Evolutionary conservation across 2,797 vertebrate genomes (phyloP), one percentile per base, ranked within the genome.

Genomic region (Pempheris klunzingeri): DNA sequence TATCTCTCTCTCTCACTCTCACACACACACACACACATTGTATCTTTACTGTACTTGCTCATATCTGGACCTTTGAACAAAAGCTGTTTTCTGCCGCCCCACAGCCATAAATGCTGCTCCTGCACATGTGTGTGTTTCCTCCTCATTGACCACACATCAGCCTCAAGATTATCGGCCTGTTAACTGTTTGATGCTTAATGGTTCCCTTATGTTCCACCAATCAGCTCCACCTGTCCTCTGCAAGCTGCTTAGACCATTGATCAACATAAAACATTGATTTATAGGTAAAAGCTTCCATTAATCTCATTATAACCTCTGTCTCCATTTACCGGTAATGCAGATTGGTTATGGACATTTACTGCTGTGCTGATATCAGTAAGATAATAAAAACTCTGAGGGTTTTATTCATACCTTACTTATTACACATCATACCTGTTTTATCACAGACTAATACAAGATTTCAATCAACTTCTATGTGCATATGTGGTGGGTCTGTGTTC

Each of bases 121-220:
- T 74, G 55, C 74, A 12, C 32, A n/a, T 46, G 63, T 18, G 36
- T 47, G 34, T 44, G 53, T 79, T 80, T 76, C 62, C 78, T 81
- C 71, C 64, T 80, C 82, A 67, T 30, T 87, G 86, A 88, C 77
- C 83, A 81, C 75, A 61, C 74, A 85, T 41, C 70, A 66, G 65
- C 74, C 22, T 73, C 69, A 72, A 64, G 43, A 80, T 84, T 76
- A 74, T 80, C 73, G 46, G 75, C 78, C 82, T 81, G 78, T 88
- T 88, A 83, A 74, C 74, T 67, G 76, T 81, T 78, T 77, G 73
- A 87, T 83, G 67, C 54, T 58, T 86, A 85, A 88, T 81, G 76
- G 78, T 77, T 85, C 78, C 74, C 83, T 81, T 57, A 81, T 88
- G 88, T 81, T 84, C 81, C 74, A 75, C 81, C 88, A 80, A 81